Evolutionary conservation across 2,888 invertebrate species (phyloP).

Genomic region (Craniophora ligustri): DNA sequence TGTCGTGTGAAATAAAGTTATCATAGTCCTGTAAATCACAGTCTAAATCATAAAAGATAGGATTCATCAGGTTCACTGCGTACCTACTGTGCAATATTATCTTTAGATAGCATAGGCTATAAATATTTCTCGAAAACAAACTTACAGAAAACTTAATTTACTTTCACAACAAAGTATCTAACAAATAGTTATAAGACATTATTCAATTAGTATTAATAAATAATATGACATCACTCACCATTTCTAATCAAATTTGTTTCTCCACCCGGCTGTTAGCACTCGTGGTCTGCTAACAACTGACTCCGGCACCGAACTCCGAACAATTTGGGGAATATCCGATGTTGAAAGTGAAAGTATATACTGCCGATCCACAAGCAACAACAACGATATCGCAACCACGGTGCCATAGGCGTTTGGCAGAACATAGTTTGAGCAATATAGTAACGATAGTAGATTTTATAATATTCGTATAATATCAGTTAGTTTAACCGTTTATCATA

Average conservation of each 20-base stretch:
- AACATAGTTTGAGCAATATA: slow-evolving; percentile 42
- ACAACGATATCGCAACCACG: slow-evolving; percentile 72
- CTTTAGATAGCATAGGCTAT: too few relatives aligned
- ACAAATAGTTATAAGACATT: too few relatives aligned
- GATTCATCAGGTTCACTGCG: too few relatives aligned
- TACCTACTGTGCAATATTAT: too few relatives aligned
- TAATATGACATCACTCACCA: slow-evolving; percentile 16
- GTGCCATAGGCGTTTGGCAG: slow-evolving; percentile 42
- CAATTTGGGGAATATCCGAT: slow-evolving; percentile 64
- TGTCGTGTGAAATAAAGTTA: too few relatives aligned
- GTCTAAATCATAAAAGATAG: too few relatives aligned
- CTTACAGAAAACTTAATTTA: too few relatives aligned
- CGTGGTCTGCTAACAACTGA: slow-evolving; percentile 55
- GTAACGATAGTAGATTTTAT: background rate
- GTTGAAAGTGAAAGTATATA: slow-evolving; percentile 77
- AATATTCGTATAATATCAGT: background rate
- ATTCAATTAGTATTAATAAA: background rate
- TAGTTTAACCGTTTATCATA: too few relatives aligned
- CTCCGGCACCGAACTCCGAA: slow-evolving; percentile 33
- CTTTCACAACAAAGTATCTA: too few relatives aligned
- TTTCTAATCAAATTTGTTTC: slow-evolving; percentile 25
- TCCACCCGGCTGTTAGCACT: slow-evolving; percentile 34
- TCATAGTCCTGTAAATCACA: too few relatives aligned
- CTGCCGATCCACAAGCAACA: slow-evolving; percentile 66
- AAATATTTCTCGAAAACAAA: too few relatives aligned